These are phyloP conservation scores for Tretioscincus oriximinensis DNA, from an alignment of 2,113 vertebrate genomes.

Conservation along the genomic window DNA sequence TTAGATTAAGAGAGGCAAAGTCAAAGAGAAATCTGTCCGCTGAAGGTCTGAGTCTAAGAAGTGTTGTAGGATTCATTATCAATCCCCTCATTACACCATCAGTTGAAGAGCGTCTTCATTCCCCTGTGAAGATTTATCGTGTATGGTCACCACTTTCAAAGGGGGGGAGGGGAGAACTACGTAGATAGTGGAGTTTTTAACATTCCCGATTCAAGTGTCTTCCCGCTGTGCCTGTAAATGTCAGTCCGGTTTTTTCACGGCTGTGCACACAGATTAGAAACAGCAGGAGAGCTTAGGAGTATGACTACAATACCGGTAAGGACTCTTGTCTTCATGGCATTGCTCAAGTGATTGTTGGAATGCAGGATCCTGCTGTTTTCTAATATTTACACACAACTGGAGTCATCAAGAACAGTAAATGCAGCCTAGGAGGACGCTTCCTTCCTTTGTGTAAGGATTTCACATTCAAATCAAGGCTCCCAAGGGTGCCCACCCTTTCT, in stretches of 20 bases:
- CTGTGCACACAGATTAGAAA: conserved; percentile 97
- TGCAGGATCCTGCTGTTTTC: conserved; percentile 94
- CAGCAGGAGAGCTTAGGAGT: conserved; percentile 87
- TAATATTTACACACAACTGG: conserved; percentile 99
- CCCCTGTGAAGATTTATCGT: conserved; percentile 79
- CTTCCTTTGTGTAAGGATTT: conserved; percentile 73
- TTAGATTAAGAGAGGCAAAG: conserved; percentile 32
- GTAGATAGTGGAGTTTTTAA: conserved; percentile 89
- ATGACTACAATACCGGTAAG: conserved; percentile 93
- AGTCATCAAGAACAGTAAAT: conserved; percentile 83
- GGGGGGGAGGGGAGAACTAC: conserved; percentile 7
- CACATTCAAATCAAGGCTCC: conserved; percentile 68
- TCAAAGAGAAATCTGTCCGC: conserved; percentile 43
- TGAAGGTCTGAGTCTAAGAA: conserved; percentile 43
- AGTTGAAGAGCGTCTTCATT: conserved; percentile 62
- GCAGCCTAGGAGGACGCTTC: conserved; percentile 72
- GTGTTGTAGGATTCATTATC: conserved; percentile 66
- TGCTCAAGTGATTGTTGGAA: conserved; percentile 90
- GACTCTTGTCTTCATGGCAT: conserved; percentile 87
- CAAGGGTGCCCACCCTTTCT: conserved; percentile 36
- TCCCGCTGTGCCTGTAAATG: conserved; percentile 98
- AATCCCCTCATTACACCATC: conserved; percentile 70
- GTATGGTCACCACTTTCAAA: conserved; percentile 87
- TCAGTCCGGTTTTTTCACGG: conserved; percentile 98
- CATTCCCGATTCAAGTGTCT: conserved; percentile 91